Evolutionary conservation across 2,113 vertebrate species (phyloP).

Genomic region (Barbus barbus): DNA sequence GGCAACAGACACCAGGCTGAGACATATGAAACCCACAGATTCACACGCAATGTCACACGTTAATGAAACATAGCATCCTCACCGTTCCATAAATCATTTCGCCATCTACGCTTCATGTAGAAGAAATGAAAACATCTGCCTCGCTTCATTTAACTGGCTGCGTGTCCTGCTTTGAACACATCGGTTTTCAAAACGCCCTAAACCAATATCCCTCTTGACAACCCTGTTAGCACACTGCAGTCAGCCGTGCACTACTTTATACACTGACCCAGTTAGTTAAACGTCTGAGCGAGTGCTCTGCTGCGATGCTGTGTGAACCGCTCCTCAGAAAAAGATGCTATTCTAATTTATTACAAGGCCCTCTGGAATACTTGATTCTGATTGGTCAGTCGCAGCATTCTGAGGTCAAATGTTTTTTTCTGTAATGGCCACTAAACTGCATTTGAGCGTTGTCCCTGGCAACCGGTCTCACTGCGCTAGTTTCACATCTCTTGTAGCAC

Average conservation of each 20-base stretch:
- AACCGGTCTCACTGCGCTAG: neutral
- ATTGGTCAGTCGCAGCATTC: neutral
- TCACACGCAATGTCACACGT: constrained; percentile 48
- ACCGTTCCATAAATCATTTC: constrained; percentile 28
- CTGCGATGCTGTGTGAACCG: neutral
- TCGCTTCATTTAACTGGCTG: neutral
- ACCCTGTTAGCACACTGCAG: neutral
- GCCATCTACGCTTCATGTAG: constrained; percentile 19
- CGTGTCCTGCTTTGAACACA: neutral
- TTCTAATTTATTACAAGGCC: neutral
- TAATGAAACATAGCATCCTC: constrained; percentile 40
- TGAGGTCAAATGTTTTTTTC: neutral
- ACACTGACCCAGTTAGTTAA: constrained; percentile 17
- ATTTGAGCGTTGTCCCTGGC: neutral
- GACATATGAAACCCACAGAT: constrained; percentile 77
- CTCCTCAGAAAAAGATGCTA: constrained; percentile 5
- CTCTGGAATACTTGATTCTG: constrained; percentile 13
- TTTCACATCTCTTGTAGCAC: neutral
- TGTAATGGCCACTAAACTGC: neutral
- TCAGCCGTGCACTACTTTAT: constrained; percentile 12
- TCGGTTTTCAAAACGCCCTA: neutral
- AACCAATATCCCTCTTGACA: constrained; percentile 6
- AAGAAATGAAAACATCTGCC: constrained; percentile 39
- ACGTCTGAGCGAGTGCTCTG: constrained; percentile 2
- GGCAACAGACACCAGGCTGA: constrained; percentile 83